phyloP scores from a whole-genome alignment of 2,888 invertebrate species.

The Meiosimyza platycephala region DNA sequence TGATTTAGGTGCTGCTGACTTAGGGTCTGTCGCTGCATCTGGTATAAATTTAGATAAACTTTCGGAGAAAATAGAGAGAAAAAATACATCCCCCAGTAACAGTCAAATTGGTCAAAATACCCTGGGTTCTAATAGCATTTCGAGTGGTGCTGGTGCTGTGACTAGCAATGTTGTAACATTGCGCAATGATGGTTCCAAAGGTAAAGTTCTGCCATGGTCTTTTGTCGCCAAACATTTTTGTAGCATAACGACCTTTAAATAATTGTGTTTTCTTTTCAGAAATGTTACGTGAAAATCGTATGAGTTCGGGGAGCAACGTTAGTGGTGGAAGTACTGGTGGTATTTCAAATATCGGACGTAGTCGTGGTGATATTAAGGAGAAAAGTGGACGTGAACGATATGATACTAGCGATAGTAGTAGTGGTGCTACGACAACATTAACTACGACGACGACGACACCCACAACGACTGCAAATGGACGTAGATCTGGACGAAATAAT shows the following conservation, averaged over 20 bases:
- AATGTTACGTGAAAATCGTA: slow-evolving; percentile 55
- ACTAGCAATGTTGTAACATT: slow-evolving; percentile 48
- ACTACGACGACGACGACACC: slow-evolving; percentile 46
- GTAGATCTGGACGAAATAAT: slow-evolving; percentile 63
- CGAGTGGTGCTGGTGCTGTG: slow-evolving; percentile 45
- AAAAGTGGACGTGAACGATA: slow-evolving; percentile 52
- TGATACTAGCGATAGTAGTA: slow-evolving; percentile 55
- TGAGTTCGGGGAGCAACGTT: slow-evolving; percentile 54
- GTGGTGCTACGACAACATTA: slow-evolving; percentile 46
- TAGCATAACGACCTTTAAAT: background rate
- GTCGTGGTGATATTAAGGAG: slow-evolving; percentile 35
- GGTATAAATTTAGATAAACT: slow-evolving; percentile 23
- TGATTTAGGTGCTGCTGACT: slow-evolving; percentile 36
- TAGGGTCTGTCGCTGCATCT: slow-evolving; percentile 21
- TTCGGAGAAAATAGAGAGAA: slow-evolving; percentile 43
- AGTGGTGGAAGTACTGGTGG: slow-evolving; percentile 49
- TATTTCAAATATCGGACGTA: slow-evolving; percentile 44
- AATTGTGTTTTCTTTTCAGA: slow-evolving; percentile 45
- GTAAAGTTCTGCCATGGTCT: slow-evolving; percentile 57
- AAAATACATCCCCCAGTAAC: slow-evolving; percentile 30
- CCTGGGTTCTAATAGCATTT: slow-evolving; percentile 41
- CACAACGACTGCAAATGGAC: slow-evolving; percentile 52
- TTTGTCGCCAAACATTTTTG: background rate
- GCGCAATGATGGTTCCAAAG: slow-evolving; percentile 59
- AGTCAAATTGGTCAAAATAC: slow-evolving; percentile 32